These are phyloP conservation scores for Catostylus mosaicus DNA, from an alignment of 30 jellyfish, hydroid and myxozoan species.

Conservation along the genomic window DNA sequence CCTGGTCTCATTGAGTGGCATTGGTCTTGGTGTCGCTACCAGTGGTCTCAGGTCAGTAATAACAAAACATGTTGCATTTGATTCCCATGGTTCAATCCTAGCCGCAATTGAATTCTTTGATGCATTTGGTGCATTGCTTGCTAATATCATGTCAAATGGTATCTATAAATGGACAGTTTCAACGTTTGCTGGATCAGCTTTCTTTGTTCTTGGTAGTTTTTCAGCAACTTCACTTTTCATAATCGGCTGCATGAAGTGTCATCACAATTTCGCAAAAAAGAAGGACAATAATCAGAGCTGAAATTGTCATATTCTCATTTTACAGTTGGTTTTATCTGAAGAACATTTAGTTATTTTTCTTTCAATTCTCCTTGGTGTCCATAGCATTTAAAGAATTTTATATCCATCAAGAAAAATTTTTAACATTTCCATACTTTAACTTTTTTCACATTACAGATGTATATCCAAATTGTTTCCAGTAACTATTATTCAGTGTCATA, in stretches of 20 bases:
- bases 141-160: conserved; percentile 59
- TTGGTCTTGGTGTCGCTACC: conserved; percentile 73
- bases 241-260: background rate
- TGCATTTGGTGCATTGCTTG: conserved; percentile 79
- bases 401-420: too few species aligned
- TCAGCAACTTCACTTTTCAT: conserved; percentile 57
- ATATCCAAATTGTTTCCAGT: too few species aligned
- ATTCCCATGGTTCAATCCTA: conserved; percentile 84
- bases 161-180: conserved; percentile 74
- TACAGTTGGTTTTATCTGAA: too few species aligned
- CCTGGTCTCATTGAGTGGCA: conserved; percentile 74
- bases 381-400: too few species aligned
- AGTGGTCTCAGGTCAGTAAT: conserved; percentile 81
- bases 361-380: too few species aligned
- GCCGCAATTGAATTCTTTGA: conserved; percentile 83
- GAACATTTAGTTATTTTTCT: too few species aligned
- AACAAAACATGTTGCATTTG: conserved; percentile 75
- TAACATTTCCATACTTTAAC: too few species aligned
- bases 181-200: conserved; percentile 71
- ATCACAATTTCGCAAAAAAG: too few species aligned
- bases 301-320: too few species aligned
- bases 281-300: too few species aligned
- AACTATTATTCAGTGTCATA: too few species aligned
- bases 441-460: too few species aligned
- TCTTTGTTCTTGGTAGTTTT: conserved; percentile 58